Percentiles rank a stretch among this genome's conserved stretches.
phyloP scores from a whole-genome alignment of 2,797 vertebrate genomes.

The Philypnodon macrostomus region DNA sequence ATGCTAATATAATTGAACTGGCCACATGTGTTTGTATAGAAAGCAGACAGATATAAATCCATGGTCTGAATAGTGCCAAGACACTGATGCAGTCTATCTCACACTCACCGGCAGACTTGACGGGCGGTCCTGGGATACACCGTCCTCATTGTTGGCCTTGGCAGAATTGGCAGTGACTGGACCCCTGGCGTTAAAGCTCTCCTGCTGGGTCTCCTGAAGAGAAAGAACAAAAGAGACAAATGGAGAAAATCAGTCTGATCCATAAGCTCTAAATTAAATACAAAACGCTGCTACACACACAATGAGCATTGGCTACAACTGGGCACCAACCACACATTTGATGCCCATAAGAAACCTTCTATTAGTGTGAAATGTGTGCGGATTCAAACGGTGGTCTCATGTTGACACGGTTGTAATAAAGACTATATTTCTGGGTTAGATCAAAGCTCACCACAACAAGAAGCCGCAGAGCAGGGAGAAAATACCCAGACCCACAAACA shows the following conservation, averaged over 20 bases:
- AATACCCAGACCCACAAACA: slow-evolving; percentile 17
- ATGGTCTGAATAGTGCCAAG: not conserved
- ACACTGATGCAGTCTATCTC: not conserved
- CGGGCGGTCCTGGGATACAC: slow-evolving; percentile 77
- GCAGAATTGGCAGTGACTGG: slow-evolving; percentile 81
- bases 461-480: slow-evolving; percentile 7
- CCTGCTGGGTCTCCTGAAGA: slow-evolving; percentile 85
- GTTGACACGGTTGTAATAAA: slow-evolving; percentile 31
- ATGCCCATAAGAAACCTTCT: slow-evolving; percentile 1
- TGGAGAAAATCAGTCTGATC: slow-evolving; percentile 1
- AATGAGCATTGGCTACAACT: not conserved
- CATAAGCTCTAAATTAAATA: slow-evolving; percentile 10
- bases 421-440: slow-evolving; percentile 27
- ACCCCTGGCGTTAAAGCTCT: slow-evolving; percentile 79
- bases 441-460: slow-evolving; percentile 37
- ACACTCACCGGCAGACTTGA: slow-evolving; percentile 93
- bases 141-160: slow-evolving; percentile 88
- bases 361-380: slow-evolving; percentile 5
- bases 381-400: slow-evolving; percentile 11
- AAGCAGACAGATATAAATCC: not conserved
- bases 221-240: slow-evolving; percentile 16
- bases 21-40: not conserved
- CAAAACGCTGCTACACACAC: not conserved
- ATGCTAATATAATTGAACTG: too few species aligned
- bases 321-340: not conserved